Evolutionary conservation across 2,797 vertebrate genomes (phyloP).

Genomic region (Clarias laeviceps): DNA sequence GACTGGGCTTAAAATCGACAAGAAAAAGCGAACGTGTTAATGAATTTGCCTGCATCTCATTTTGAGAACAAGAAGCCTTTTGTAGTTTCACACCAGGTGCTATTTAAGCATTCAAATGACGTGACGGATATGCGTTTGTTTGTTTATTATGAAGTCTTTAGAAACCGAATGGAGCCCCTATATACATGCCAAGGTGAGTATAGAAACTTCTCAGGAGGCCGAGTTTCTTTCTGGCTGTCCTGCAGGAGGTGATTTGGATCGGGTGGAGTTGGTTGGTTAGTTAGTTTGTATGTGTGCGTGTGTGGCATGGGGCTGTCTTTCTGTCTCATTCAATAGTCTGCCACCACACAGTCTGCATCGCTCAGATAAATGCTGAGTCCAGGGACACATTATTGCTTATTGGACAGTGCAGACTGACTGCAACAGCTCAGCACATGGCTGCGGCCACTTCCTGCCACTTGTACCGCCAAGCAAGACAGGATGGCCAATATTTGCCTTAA

Average conservation of each 20-base stretch:
- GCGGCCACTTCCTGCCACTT: conserved; percentile 77
- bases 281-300: conserved; percentile 34
- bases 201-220: conserved; percentile 42
- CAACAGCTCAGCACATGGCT: conserved; percentile 77
- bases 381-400: conserved; percentile 83
- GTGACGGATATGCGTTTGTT: conserved; percentile 69
- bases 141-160: conserved; percentile 55
- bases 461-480: conserved; percentile 70
- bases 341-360: conserved; percentile 79
- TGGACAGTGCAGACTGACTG: conserved; percentile 78
- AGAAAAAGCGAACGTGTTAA: conserved; percentile 64
- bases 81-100: conserved; percentile 62
- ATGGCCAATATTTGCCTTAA: conserved; percentile 77
- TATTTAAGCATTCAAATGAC: conserved; percentile 62
- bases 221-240: conserved; percentile 61
- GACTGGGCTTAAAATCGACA: conserved; percentile 67
- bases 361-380: conserved; percentile 79
- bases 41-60: conserved; percentile 71
- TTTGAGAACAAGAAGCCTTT: conserved; percentile 53
- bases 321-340: conserved; percentile 81
- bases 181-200: conserved; percentile 69
- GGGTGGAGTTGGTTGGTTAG: conserved; percentile 12
- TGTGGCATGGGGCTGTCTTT: conserved; percentile 60
- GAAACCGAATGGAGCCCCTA: conserved; percentile 45
- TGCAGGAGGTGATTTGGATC: conserved; percentile 65